Evolutionary conservation across 2,888 invertebrate genomes (phyloP), one percentile per base, ranked within the genome.

Genomic region (Zaprionus bogoriensis): DNA sequence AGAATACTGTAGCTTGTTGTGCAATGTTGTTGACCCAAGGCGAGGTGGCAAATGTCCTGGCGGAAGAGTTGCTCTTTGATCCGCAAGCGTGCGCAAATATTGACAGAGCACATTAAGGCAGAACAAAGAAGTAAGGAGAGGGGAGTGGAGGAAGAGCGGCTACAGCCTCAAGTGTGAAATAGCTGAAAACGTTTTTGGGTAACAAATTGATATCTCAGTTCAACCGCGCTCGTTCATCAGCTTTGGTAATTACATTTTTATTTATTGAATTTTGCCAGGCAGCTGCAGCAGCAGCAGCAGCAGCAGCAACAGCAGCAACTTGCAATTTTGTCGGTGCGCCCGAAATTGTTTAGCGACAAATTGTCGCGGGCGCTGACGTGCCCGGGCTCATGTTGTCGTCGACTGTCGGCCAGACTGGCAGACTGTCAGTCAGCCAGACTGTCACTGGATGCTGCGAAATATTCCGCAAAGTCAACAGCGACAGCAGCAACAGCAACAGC

Each of bases 331-430:
- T 55, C 59, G 30, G 30, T 42, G 19, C 17, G 14, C 51, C 67
- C 51, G 59, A 78, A 81, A 81, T 81, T 81, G 79, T 81, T 81
- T 81, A 84, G 82, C 84, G 85, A 81, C 80, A 81, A 81, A 81
- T 81, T 81, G 85, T 81, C 77, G 61, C 60, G 67, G 64, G 64
- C 78, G 66, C 55, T 77, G 81, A 70, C 52, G 62, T 61, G 73
- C 47, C 39, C 9, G 25, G 44, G 50, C 74, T 59, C 67, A 70
- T 74, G 64, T 61, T 63, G 51, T 59, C 54, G 53, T 60, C 45
- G 54, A 4, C 47, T 59, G 60, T 47, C 23, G 47, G 32, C 22
- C 55, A 32, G 28, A 48, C 54, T 38, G 52, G 42, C 51, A 32
- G 52, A 48, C 47, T 25, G 36, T 12, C 42, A 14, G 53, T 36